Conservation (phyloP, 2,113 vertebrate genomes). For the Telmatochromis bifrenatus region DNA sequence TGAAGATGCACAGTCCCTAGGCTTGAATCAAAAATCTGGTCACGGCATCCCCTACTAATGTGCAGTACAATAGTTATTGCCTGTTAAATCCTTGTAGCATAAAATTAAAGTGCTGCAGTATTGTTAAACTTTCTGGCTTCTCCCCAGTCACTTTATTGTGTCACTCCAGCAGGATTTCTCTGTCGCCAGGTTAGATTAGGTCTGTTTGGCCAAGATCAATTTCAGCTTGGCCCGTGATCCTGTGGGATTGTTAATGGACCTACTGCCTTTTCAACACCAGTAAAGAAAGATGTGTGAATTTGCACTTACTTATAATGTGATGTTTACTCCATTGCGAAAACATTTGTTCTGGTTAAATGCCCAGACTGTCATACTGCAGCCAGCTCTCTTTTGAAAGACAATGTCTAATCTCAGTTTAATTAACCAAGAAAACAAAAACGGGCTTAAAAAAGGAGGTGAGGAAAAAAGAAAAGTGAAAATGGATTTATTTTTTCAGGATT, state of each 20-base stretch:
- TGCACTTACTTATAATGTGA: background rate
- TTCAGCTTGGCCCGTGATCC: conserved; percentile 15
- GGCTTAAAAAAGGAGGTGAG: background rate
- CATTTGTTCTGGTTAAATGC: background rate
- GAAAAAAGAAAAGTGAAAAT: background rate
- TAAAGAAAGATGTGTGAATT: background rate
- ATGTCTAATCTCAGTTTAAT: background rate
- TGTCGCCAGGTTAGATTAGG: conserved; percentile 6
- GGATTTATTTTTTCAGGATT: background rate
- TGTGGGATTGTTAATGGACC: conserved; percentile 17
- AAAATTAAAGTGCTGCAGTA: background rate
- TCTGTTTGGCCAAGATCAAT: conserved; percentile 39
- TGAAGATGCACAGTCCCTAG: background rate
- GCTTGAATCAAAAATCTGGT: background rate
- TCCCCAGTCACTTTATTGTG: background rate
- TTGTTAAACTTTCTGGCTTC: background rate
- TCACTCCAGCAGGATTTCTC: background rate
- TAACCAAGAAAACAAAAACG: background rate
- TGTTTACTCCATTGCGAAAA: background rate
- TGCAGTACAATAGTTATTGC: background rate
- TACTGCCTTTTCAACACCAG: background rate
- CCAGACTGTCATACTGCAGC: background rate
- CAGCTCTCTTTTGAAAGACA: background rate
- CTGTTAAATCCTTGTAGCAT: background rate
- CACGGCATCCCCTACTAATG: background rate